Percentiles rank a stretch among this genome's conserved stretches.
phyloP scores from a whole-genome alignment of 1,140 invertebrate species.

The Ridgeia piscesae region DNA sequence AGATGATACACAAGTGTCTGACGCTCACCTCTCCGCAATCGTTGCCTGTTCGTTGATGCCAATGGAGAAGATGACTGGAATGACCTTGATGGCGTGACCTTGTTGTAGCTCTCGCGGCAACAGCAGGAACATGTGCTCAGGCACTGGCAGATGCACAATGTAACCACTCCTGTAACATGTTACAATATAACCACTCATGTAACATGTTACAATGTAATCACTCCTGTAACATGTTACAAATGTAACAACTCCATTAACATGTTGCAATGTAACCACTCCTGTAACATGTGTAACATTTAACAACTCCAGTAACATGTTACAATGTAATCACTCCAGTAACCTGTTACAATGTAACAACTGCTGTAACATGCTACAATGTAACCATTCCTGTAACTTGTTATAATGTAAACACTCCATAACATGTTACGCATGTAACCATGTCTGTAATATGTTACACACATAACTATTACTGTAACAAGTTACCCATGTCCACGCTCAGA shows the following conservation, averaged over 20 bases:
- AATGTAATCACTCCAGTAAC: conserved; percentile 9
- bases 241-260: neutral
- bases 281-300: neutral
- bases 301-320: conserved; percentile 32
- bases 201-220: neutral
- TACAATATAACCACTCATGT: neutral
- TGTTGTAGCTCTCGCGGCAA: conserved; percentile 45
- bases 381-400: neutral
- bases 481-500: too few species aligned
- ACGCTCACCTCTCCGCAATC: conserved; percentile 73
- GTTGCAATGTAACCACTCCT: conserved; percentile 7
- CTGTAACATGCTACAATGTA: neutral
- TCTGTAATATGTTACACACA: neutral
- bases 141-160: conserved; percentile 39
- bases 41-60: conserved; percentile 92
- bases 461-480: too few species aligned
- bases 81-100: conserved; percentile 68
- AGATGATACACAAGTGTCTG: neutral
- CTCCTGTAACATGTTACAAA: conserved; percentile 2
- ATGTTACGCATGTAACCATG: too few species aligned
- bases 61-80: conserved; percentile 91
- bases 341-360: neutral
- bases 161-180: conserved; percentile 10
- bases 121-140: conserved; percentile 23
- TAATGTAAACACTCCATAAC: neutral